A percentile compares a stretch with the other conserved stretches of the same genome.
Evolutionary conservation across 2,888 invertebrate species (phyloP).

Genomic region (Polydrusus tereticollis): DNA sequence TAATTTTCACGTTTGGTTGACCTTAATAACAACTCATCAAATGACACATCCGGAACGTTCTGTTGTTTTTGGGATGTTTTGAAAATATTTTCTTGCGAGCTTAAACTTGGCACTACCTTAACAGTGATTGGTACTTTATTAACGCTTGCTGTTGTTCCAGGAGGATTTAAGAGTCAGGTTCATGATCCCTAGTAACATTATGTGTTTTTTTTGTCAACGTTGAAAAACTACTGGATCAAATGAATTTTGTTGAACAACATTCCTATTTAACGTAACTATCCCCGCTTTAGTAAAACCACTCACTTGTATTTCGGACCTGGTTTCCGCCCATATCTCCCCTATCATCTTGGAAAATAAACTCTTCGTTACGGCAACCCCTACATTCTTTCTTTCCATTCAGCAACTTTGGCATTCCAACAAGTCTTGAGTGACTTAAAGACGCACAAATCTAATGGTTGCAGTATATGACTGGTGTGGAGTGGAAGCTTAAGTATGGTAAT

Average conservation of each 20-base stretch:
- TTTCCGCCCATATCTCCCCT: constrained; percentile 27
- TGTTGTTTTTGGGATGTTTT: constrained; percentile 10
- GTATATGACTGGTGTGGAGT: constrained; percentile 19
- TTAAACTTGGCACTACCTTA: constrained; percentile 7
- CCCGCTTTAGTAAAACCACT: not conserved
- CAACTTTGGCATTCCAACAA: constrained; percentile 41
- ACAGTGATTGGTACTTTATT: constrained; percentile 14
- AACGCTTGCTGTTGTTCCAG: constrained; percentile 14
- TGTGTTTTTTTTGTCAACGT: constrained; percentile 23
- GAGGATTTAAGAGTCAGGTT: constrained; percentile 9
- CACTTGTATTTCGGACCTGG: not conserved
- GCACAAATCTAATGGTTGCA: constrained; percentile 53
- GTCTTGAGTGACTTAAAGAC: constrained; percentile 47
- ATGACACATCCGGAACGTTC: not conserved
- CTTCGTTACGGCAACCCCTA: constrained; percentile 42
- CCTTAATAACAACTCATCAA: constrained; percentile 22
- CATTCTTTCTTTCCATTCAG: constrained; percentile 46
- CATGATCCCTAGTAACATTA: constrained; percentile 13
- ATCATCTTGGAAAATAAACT: constrained; percentile 45
- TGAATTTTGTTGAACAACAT: constrained; percentile 12
- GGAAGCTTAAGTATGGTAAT: constrained; percentile 30
- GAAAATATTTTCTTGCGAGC: constrained; percentile 12
- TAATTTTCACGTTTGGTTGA: constrained; percentile 18
- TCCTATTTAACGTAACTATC: constrained; percentile 7
- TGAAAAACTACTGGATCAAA: constrained; percentile 14